Percentiles rank a stretch among this genome's conserved stretches.
Conservation (phyloP, 2,797 vertebrate species). For the Craterocephalus amniculus region DNA sequence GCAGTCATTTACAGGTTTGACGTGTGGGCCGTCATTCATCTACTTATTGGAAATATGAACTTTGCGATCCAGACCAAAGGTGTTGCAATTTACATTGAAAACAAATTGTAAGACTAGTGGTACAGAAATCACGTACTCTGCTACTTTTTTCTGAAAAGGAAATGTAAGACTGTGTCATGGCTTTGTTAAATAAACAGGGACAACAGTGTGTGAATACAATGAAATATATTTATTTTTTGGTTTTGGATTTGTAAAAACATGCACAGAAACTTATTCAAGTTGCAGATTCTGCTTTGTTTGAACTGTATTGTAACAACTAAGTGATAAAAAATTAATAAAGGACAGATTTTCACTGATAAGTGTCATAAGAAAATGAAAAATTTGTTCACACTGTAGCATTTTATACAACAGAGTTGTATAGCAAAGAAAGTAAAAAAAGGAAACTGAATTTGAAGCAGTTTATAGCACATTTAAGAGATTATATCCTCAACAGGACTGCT, state of each 20-base stretch:
- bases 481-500: background rate
- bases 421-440: background rate
- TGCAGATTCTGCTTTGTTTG: background rate
- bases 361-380: background rate
- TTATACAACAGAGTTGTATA: background rate
- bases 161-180: background rate
- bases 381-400: no score
- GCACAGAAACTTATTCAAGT: background rate
- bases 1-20: slow-evolving; percentile 2
- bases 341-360: background rate
- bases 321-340: background rate
- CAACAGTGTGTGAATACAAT: slow-evolving; percentile 2
- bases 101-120: no score
- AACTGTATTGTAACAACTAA: no score
- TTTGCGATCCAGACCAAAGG: no score
- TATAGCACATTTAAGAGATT: background rate
- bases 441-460: background rate
- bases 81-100: background rate
- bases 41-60: background rate
- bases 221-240: slow-evolving; percentile 21
- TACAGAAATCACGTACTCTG: background rate
- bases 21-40: background rate
- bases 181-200: slow-evolving; percentile 10
- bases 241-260: background rate
- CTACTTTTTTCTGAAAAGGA: no score